A percentile compares a stretch with the other conserved stretches of the same genome.
These are phyloP conservation scores for Sinohyriopsis cumingii DNA, from an alignment of 2,888 invertebrate species.

Conservation along the genomic window DNA sequence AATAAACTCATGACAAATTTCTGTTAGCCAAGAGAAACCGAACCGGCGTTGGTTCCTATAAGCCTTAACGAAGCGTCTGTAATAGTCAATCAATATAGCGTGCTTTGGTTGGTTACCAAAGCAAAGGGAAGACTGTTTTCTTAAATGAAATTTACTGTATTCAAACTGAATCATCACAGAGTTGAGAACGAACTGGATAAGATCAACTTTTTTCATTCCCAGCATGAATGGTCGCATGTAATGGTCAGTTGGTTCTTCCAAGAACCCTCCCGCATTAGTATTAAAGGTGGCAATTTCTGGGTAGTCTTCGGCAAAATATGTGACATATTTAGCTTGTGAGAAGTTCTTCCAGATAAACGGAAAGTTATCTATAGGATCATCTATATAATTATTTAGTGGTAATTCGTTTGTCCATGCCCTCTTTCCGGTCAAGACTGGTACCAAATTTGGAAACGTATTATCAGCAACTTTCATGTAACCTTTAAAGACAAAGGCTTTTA, in stretches of 20 bases:
- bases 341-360: constrained; percentile 46
- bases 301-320: constrained; percentile 44
- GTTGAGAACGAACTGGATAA: constrained; percentile 27
- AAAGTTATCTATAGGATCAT: constrained; percentile 23
- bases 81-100: constrained; percentile 68
- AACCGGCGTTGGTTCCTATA: constrained; percentile 84
- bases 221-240: constrained; percentile 48
- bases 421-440: constrained; percentile 47
- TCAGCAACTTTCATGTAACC: constrained; percentile 51
- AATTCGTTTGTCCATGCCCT: constrained; percentile 30
- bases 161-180: constrained; percentile 34
- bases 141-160: constrained; percentile 37
- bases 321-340: constrained; percentile 30
- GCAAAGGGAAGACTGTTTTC: constrained; percentile 73
- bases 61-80: constrained; percentile 76
- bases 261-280: constrained; percentile 33
- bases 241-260: constrained; percentile 40
- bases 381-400: constrained; percentile 21
- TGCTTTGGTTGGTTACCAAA: constrained; percentile 80
- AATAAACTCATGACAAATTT: constrained; percentile 89
- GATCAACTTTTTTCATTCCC: constrained; percentile 34
- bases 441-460: constrained; percentile 48
- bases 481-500: constrained; percentile 39
- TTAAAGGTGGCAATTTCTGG: constrained; percentile 40
- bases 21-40: constrained; percentile 88